These are phyloP conservation scores for Caenorhabditis uteleia DNA, from an alignment of 2,888 invertebrate genomes.

Conservation along the genomic window DNA sequence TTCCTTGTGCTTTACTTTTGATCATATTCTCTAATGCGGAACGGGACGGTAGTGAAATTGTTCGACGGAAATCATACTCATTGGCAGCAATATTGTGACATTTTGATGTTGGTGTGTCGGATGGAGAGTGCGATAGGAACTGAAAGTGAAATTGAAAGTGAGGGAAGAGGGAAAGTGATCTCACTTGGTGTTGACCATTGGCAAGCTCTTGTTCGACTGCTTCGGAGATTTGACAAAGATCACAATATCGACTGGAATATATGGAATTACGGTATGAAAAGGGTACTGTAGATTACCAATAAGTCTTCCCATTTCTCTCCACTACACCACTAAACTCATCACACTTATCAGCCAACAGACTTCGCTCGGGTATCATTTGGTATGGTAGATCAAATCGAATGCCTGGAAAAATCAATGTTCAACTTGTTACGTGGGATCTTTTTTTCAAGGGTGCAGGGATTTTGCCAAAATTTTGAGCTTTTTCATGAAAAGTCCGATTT, in stretches of 20 bases:
- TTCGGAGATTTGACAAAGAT: conserved; percentile 62
- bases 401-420: no score
- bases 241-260: conserved; percentile 64
- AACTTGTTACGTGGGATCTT: conserved; percentile 40
- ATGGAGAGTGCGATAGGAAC: conserved; percentile 30
- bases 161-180: no score
- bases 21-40: conserved; percentile 59
- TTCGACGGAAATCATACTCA: conserved; percentile 46
- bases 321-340: conserved; percentile 67
- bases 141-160: conserved; percentile 17
- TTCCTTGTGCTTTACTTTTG: conserved; percentile 64
- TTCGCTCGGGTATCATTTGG: conserved; percentile 67
- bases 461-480: not conserved
- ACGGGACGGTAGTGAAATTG: conserved; percentile 15
- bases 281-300: conserved; percentile 50
- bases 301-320: conserved; percentile 65
- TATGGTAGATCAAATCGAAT: conserved; percentile 68
- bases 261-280: not conserved
- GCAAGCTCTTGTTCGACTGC: conserved; percentile 63
- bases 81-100: conserved; percentile 42
- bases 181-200: conserved; percentile 38
- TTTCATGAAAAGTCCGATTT: not conserved
- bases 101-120: conserved; percentile 28
- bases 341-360: conserved; percentile 64
- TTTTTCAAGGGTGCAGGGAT: no score